Conservation (phyloP, 2,113 vertebrate genomes). For the Nycticebus coucang region DNA sequence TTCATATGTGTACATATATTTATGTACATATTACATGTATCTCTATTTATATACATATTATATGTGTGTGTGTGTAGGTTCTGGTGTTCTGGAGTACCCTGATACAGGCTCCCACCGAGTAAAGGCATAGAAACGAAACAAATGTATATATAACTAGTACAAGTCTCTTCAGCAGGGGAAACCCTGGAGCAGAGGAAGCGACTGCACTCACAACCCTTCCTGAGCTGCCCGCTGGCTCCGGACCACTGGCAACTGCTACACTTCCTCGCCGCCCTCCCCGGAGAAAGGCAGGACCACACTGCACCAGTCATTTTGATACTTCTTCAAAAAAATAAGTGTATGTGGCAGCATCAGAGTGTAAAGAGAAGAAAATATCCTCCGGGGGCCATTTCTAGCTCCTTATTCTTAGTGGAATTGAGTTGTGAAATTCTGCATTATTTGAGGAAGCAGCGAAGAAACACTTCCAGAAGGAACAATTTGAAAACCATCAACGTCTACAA, state of each 20-base stretch:
- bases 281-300: neutral
- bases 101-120: neutral
- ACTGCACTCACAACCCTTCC: rapidly evolving
- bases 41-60: no score
- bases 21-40: no score
- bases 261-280: neutral
- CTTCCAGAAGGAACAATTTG: neutral
- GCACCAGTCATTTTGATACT: no score
- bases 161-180: neutral
- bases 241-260: rapidly evolving
- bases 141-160: rapidly evolving
- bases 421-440: neutral
- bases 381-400: neutral
- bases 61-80: neutral
- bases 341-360: neutral
- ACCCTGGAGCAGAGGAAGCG: no score
- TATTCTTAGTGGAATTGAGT: neutral
- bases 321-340: neutral
- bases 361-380: neutral
- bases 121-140: neutral
- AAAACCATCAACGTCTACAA: neutral
- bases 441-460: neutral
- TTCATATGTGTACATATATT: no score
- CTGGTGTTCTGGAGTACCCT: neutral
- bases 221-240: neutral